Evolutionary conservation across 2,113 vertebrate genomes (phyloP), one percentile per base, ranked within the genome.

Genomic region (cat (Felis catus)): DNA sequence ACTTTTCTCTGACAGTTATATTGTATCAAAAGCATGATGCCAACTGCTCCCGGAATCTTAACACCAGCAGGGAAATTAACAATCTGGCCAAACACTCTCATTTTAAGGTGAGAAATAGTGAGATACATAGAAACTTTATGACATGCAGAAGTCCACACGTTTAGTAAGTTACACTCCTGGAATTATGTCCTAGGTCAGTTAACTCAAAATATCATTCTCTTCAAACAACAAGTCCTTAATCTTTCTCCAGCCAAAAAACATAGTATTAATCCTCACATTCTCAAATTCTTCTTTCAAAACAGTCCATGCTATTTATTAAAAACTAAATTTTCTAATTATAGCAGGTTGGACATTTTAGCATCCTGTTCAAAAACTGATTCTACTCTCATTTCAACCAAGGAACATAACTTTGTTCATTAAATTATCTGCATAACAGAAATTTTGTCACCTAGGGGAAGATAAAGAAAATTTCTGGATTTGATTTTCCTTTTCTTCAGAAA

Each of bases 41-140:
- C 55, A 94, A 97, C 58, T 13, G 65, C 36, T 74, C 39, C 23
- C 11, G 61, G 33, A 80, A 88, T 74, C 71, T 51, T 93, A 95
- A 88, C 41, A 89, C 23, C 23, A 81, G 65, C 41, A 78, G 27
- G 6, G 12, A 66, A 85, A 58, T 97, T 78, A 85, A 61, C 33
- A 89, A 71, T 85, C 71, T 86, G 45, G 74, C 7, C 51, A 18
- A 81, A 95, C 15, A 84, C 1, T 95, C 25, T 70, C 41, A 53
- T 85, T 87, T 92, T 87, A 92, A 94, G 21, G 29, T 76, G 78
- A 95, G 61, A 95, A 84, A 66, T 8, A 80, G 58, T 85, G 66
- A 91, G 25, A 66, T n/a, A 65, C 25, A 48, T 21, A 80, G 63
- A 96, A 95, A 79, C 4, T 84, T 25, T 73, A 18, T 36, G 58